phyloP scores from a whole-genome alignment of 2,113 vertebrate genomes.

The Scalopus aquaticus region DNA sequence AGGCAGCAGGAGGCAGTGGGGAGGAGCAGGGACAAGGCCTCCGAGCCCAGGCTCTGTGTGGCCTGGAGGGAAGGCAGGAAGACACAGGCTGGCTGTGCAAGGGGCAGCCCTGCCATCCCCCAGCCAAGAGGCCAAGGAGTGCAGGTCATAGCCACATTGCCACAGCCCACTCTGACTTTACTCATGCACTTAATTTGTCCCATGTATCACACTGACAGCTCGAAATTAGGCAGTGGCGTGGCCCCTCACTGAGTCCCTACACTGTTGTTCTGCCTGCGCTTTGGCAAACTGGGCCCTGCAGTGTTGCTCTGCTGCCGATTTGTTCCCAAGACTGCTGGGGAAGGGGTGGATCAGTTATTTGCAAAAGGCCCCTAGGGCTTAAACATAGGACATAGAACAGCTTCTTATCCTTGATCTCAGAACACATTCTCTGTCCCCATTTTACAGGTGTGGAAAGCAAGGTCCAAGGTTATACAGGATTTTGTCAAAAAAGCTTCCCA shows the following conservation, averaged over 20 bases:
- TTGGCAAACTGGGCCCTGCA: rapidly evolving
- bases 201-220: neutral
- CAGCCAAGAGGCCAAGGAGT: neutral
- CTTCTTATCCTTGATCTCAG: neutral
- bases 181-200: neutral
- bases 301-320: neutral
- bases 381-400: neutral
- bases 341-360: neutral
- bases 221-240: neutral
- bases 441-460: neutral
- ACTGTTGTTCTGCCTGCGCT: neutral
- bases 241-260: neutral
- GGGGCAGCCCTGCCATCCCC: neutral
- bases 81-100: neutral
- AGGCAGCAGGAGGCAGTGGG: neutral
- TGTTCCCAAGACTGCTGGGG: neutral
- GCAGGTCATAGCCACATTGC: neutral
- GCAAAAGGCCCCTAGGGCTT: neutral
- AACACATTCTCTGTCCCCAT: neutral
- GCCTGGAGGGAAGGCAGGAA: neutral
- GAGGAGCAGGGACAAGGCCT: neutral
- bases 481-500: neutral
- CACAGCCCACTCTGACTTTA: neutral
- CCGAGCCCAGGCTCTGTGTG: neutral
- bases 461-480: neutral